phyloP scores from a whole-genome alignment of 2,888 invertebrate species.

The Caenorhabditis zanzibari region DNA sequence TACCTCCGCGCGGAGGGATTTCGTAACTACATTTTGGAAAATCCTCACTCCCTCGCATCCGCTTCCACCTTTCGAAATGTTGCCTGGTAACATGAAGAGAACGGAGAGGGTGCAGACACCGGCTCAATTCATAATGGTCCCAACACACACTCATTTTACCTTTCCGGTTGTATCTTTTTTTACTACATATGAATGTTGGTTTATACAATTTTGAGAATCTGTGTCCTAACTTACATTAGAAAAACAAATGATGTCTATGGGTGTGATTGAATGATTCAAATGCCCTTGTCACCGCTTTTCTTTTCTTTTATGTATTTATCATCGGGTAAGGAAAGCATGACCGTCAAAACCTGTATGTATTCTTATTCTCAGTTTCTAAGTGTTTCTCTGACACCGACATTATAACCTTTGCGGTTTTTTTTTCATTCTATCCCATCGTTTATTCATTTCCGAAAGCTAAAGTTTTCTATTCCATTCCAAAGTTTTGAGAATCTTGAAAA shows the following conservation, averaged over 20 bases:
- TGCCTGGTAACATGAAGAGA: slow-evolving; percentile 52
- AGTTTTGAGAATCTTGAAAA: too few relatives aligned
- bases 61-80: slow-evolving; percentile 43
- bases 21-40: slow-evolving; percentile 52
- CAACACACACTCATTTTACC: slow-evolving; percentile 36
- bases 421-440: slow-evolving; percentile 5
- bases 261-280: slow-evolving; percentile 30
- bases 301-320: slow-evolving; percentile 46
- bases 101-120: slow-evolving; percentile 1
- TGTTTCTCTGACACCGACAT: slow-evolving; percentile 15
- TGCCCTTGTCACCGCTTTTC: slow-evolving; percentile 52
- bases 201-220: too few relatives aligned
- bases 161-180: slow-evolving; percentile 42
- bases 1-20: slow-evolving; percentile 21
- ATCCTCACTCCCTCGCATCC: slow-evolving; percentile 28
- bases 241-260: slow-evolving; percentile 20
- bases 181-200: too few relatives aligned
- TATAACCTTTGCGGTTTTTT: slow-evolving; percentile 15
- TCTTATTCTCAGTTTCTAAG: slow-evolving; percentile 31
- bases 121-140: slow-evolving; percentile 38
- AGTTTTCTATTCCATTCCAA: not conserved
- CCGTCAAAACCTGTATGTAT: slow-evolving; percentile 62
- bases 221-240: slow-evolving; percentile 1
- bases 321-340: slow-evolving; percentile 58
- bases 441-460: slow-evolving; percentile 2